Conservation (phyloP, 2,113 vertebrate genomes). For the Syngnathus floridae region DNA sequence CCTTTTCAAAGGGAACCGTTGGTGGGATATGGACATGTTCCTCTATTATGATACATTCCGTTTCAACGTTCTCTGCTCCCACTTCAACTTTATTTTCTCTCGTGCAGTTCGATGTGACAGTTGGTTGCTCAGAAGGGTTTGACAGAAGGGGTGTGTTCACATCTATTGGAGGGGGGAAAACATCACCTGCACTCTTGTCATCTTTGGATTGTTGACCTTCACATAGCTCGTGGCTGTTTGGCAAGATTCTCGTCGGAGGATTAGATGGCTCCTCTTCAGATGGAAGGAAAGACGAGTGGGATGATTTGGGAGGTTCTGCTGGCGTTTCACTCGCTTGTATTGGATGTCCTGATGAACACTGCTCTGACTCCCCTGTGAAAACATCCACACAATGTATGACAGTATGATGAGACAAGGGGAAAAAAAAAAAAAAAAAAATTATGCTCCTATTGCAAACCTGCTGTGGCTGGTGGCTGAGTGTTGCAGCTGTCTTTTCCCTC, state of each 20-base stretch:
- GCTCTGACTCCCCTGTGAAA: slow-evolving; percentile 14
- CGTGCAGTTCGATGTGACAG: slow-evolving; percentile 2
- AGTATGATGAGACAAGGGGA: too few species aligned
- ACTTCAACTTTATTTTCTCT: slow-evolving; percentile 3
- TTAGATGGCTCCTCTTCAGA: neutral
- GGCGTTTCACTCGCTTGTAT: slow-evolving; percentile 3
- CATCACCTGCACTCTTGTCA: slow-evolving; percentile 5
- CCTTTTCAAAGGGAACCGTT: neutral
- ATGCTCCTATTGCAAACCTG: neutral
- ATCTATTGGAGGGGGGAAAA: neutral
- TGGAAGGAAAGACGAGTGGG: neutral
- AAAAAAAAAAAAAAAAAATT: neutral
- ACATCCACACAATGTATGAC: neutral
- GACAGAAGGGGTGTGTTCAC: neutral
- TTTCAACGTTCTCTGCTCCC: slow-evolving; percentile 5
- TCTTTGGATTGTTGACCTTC: slow-evolving; percentile 9
- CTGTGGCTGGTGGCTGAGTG: slow-evolving; percentile 16
- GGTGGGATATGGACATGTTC: neutral
- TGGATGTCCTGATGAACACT: slow-evolving; percentile 6
- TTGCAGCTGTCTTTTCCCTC: slow-evolving; percentile 51
- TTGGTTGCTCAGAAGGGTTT: slow-evolving; percentile 2
- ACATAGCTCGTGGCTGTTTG: slow-evolving; percentile 6
- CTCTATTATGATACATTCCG: neutral
- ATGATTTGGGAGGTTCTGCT: slow-evolving; percentile 5
- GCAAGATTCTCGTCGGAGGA: slow-evolving; percentile 1